Conservation (phyloP, 2,113 vertebrate genomes). For the Rhinogobius similis region DNA sequence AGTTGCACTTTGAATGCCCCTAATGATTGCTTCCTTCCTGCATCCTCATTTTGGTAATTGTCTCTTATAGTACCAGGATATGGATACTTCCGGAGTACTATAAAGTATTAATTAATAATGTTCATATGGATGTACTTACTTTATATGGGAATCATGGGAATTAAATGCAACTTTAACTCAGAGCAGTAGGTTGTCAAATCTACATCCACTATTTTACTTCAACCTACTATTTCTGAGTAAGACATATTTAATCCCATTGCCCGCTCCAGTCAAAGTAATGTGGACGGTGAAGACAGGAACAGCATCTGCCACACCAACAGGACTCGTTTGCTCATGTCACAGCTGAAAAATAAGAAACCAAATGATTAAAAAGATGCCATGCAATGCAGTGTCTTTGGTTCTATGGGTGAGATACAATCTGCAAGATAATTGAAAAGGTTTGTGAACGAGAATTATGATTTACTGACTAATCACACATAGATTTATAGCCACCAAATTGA, state of each 20-base stretch:
- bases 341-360: background rate
- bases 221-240: too few species aligned
- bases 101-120: conserved; percentile 12
- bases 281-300: background rate
- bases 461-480: background rate
- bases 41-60: conserved; percentile 6
- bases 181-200: background rate
- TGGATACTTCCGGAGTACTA: background rate
- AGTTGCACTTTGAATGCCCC: conserved; percentile 7
- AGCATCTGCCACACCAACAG: background rate
- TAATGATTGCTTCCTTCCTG: conserved; percentile 2
- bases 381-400: background rate
- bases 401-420: background rate
- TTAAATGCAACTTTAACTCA: background rate
- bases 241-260: too few species aligned
- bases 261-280: background rate
- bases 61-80: background rate
- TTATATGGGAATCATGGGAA: background rate
- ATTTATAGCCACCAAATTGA: background rate
- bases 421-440: background rate
- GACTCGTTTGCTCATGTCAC: background rate
- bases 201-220: too few species aligned
- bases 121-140: background rate
- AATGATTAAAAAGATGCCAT: background rate
- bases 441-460: background rate